Evolutionary conservation across 2,797 vertebrate species (phyloP).

Genomic region (Salarias fasciatus): DNA sequence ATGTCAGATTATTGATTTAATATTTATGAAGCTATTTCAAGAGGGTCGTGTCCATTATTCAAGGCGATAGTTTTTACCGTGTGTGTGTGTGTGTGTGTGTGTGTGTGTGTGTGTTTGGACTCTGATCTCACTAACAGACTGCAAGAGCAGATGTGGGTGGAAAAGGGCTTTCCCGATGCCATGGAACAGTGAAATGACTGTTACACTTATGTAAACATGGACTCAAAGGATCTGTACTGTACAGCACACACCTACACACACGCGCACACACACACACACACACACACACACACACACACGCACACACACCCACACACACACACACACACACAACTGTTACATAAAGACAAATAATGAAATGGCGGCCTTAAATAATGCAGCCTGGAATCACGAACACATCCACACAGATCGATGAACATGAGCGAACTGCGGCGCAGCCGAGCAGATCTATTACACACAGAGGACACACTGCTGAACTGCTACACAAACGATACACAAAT

Average conservation of each 20-base stretch:
- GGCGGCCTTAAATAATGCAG: constrained; percentile 49
- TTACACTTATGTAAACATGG: constrained; percentile 68
- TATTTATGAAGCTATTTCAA: constrained; percentile 84
- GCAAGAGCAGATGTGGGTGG: constrained; percentile 76
- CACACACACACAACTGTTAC: constrained; percentile 59
- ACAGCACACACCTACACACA: constrained; percentile 51
- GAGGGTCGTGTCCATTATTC: constrained; percentile 81
- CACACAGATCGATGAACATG: background rate
- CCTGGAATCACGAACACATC: constrained; percentile 13
- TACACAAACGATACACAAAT: no score
- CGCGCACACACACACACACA: constrained; percentile 13
- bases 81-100: constrained; percentile 6
- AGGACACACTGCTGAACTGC: no score
- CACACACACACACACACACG: constrained; percentile 50
- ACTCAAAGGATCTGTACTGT: constrained; percentile 52
- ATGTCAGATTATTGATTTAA: constrained; percentile 81
- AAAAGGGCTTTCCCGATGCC: constrained; percentile 80
- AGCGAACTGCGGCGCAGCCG: constrained; percentile 3
- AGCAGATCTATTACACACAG: no score
- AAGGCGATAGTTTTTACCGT: constrained; percentile 38
- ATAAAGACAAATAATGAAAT: constrained; percentile 62
- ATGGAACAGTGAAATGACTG: constrained; percentile 52
- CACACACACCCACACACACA: constrained; percentile 3
- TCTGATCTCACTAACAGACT: constrained; percentile 64
- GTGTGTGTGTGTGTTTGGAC: constrained; percentile 45